phyloP scores from a whole-genome alignment of 2,797 vertebrate genomes.

The Muraenolepis orangiensis region DNA sequence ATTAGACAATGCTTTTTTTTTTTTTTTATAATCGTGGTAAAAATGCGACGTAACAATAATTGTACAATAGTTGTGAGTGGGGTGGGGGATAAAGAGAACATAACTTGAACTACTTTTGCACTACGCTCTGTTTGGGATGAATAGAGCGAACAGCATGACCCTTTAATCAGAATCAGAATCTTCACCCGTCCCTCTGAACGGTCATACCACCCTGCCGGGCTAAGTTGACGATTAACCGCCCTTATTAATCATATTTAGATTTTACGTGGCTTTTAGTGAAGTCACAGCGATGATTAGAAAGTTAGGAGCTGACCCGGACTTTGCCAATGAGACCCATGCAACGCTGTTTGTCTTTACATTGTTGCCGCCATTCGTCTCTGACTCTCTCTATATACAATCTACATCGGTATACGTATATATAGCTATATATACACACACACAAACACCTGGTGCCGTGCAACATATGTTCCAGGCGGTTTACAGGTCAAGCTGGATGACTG shows the following conservation, averaged over 20 bases:
- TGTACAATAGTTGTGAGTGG: no score
- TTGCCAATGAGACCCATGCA: background rate
- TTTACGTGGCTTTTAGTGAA: background rate
- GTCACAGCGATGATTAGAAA: background rate
- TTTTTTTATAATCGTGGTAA: no score
- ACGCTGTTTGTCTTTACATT: background rate
- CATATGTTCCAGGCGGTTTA: conserved; percentile 44
- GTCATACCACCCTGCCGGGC: background rate
- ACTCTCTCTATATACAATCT: background rate
- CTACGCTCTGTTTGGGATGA: conserved; percentile 61
- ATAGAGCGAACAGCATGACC: conserved; percentile 63
- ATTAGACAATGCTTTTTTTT: background rate
- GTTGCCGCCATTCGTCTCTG: background rate
- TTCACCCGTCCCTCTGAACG: conserved; percentile 30
- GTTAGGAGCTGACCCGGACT: background rate
- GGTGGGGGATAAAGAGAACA: conserved; percentile 34
- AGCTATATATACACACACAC: no score
- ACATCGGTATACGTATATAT: background rate
- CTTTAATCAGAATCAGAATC: conserved; percentile 69
- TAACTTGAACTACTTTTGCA: conserved; percentile 73
- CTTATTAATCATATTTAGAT: background rate
- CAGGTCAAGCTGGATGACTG: conserved; percentile 25
- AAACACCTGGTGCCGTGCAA: background rate
- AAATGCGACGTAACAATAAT: background rate
- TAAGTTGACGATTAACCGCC: background rate